Conservation (phyloP, 2,888 invertebrate genomes). For the Caenorhabditis drosophilae region DNA sequence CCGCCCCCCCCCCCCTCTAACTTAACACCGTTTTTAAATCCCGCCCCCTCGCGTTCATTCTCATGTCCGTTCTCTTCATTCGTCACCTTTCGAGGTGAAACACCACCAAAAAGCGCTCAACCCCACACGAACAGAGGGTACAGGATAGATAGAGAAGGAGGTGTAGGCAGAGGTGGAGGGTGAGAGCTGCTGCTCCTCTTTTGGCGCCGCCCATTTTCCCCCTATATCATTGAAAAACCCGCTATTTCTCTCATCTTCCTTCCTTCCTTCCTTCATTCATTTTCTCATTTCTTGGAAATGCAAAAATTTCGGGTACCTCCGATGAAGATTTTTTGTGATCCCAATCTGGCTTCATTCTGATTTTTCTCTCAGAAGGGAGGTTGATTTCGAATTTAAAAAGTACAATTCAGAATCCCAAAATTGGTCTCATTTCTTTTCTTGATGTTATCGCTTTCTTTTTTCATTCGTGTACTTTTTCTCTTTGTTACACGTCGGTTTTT, state of each 20-base stretch:
- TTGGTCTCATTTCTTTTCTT: background rate
- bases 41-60: too few species aligned
- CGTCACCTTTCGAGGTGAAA: too few species aligned
- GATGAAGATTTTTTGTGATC: too few species aligned
- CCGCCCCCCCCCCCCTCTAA: background rate
- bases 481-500: too few species aligned
- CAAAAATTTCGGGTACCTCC: background rate
- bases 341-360: background rate
- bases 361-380: background rate
- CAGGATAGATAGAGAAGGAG: background rate
- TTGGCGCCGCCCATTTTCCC: constrained; percentile 21
- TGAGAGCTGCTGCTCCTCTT: too few species aligned
- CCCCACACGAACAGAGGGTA: too few species aligned
- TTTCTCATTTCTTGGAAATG: constrained; percentile 1
- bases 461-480: too few species aligned
- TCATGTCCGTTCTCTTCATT: too few species aligned
- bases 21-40: background rate
- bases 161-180: background rate
- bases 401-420: background rate
- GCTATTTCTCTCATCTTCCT: too few species aligned
- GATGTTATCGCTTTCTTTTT: background rate
- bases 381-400: background rate
- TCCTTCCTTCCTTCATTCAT: background rate
- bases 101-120: too few species aligned
- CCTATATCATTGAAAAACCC: too few species aligned